phyloP scores from a whole-genome alignment of 2,797 vertebrate genomes.

The Oreochromis mossambicus region DNA sequence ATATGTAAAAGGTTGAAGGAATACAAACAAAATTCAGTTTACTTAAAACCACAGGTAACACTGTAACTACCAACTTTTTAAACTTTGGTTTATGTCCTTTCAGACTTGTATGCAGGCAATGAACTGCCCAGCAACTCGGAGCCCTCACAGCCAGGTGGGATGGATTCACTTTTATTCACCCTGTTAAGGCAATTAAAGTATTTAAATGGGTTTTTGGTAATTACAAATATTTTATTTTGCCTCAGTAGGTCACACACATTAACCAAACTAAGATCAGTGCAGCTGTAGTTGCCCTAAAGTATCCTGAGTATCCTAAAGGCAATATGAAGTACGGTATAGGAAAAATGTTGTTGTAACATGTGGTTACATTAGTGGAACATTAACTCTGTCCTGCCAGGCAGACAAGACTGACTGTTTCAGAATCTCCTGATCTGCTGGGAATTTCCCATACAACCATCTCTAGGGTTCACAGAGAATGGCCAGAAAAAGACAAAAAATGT shows the following conservation, averaged over 20 bases:
- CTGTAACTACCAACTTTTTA: accelerated
- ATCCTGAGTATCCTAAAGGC: background rate
- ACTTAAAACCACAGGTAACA: background rate
- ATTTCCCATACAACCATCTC: no score
- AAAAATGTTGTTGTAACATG: background rate
- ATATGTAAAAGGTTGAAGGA: background rate
- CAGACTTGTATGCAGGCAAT: slow-evolving; percentile 57
- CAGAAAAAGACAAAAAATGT: no score
- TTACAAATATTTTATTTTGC: background rate
- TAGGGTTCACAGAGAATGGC: no score
- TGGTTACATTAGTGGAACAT: slow-evolving; percentile 17
- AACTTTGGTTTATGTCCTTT: slow-evolving; percentile 5
- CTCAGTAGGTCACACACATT: background rate
- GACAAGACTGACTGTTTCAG: no score
- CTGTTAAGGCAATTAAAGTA: background rate
- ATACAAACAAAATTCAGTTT: background rate
- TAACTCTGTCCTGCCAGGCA: background rate
- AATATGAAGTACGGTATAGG: background rate
- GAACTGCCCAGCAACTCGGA: slow-evolving; percentile 5
- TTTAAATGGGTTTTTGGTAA: background rate
- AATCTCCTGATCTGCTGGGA: no score
- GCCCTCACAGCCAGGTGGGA: slow-evolving; percentile 41
- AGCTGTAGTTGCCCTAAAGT: background rate
- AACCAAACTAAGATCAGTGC: background rate
- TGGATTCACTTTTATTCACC: background rate